Percentiles rank a stretch among this genome's conserved stretches.
Conservation (phyloP, 2,113 vertebrate genomes). For the Epinephelus cyanopodus region DNA sequence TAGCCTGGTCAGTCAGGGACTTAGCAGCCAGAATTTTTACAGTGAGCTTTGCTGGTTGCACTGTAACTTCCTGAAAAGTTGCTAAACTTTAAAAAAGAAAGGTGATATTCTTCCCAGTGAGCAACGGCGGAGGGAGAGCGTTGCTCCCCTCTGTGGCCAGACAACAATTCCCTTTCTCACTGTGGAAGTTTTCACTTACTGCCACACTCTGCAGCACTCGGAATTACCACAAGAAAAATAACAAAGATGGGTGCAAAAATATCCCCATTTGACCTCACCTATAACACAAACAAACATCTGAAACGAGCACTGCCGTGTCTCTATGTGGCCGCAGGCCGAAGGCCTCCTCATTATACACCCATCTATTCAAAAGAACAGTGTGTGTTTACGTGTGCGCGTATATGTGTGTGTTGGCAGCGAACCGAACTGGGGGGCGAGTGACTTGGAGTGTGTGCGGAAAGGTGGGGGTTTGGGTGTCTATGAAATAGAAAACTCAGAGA, state of each 20-base stretch:
- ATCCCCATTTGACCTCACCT: constrained; percentile 64
- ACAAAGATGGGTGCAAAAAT: constrained; percentile 59
- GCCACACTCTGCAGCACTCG: constrained; percentile 9
- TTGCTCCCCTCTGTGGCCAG: constrained; percentile 7
- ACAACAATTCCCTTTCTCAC: constrained; percentile 22
- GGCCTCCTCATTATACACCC: constrained; percentile 65
- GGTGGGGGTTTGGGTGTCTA: constrained; percentile 59
- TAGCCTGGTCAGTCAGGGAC: background rate
- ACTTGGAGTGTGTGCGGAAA: constrained; percentile 21
- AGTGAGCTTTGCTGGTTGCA: background rate
- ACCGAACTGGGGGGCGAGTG: constrained; percentile 21
- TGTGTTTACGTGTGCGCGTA: background rate
- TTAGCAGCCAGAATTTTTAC: background rate
- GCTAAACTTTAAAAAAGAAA: constrained; percentile 10
- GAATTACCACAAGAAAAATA: constrained; percentile 65
- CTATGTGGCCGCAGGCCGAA: constrained; percentile 36
- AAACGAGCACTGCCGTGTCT: constrained; percentile 46
- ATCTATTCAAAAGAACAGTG: constrained; percentile 38
- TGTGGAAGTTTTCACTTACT: constrained; percentile 49
- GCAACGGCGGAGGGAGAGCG: background rate
- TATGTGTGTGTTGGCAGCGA: constrained; percentile 18
- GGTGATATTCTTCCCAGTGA: background rate
- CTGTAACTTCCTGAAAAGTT: constrained; percentile 3
- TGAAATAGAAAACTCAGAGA: constrained; percentile 79
- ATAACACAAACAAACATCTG: constrained; percentile 70